Percentiles rank a stretch among this genome's conserved stretches.
These are phyloP conservation scores for Gibbula magus DNA, from an alignment of 2,888 invertebrate species.

Conservation along the genomic window DNA sequence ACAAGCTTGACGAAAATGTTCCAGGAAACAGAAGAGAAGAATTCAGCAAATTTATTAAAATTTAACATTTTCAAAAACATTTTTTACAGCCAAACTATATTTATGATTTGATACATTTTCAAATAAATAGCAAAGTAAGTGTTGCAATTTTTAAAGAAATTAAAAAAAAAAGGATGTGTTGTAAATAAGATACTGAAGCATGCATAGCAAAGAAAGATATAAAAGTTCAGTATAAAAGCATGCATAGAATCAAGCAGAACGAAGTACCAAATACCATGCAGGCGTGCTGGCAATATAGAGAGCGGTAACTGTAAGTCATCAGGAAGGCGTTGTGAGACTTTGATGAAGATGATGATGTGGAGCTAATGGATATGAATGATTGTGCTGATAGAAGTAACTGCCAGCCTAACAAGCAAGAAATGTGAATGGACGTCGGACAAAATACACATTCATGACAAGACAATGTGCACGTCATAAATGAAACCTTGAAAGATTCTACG, in stretches of 20 bases:
- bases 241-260: slow-evolving; percentile 10
- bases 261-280: slow-evolving; percentile 17
- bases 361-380: slow-evolving; percentile 2
- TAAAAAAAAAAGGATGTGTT: neutral
- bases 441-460: too few species aligned
- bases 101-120: too few species aligned
- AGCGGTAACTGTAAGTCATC: slow-evolving; percentile 2
- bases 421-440: too few species aligned
- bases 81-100: neutral
- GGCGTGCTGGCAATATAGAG: slow-evolving; percentile 4
- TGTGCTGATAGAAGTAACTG: neutral
- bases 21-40: slow-evolving; percentile 8
- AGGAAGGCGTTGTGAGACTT: slow-evolving; percentile 15
- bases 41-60: neutral
- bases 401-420: too few species aligned
- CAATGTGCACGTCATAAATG: too few species aligned
- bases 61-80: neutral
- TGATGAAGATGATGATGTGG: neutral
- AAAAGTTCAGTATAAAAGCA: neutral
- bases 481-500: too few species aligned
- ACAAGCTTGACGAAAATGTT: slow-evolving; percentile 14
- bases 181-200: slow-evolving; percentile 7
- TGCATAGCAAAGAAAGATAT: slow-evolving; percentile 9
- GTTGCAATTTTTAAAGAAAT: too few species aligned
- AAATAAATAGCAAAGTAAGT: too few species aligned